A percentile compares a stretch with the other conserved stretches of the same genome.
phyloP scores from a whole-genome alignment of 2,113 vertebrate genomes.

The Telmatochromis sp. region DNA sequence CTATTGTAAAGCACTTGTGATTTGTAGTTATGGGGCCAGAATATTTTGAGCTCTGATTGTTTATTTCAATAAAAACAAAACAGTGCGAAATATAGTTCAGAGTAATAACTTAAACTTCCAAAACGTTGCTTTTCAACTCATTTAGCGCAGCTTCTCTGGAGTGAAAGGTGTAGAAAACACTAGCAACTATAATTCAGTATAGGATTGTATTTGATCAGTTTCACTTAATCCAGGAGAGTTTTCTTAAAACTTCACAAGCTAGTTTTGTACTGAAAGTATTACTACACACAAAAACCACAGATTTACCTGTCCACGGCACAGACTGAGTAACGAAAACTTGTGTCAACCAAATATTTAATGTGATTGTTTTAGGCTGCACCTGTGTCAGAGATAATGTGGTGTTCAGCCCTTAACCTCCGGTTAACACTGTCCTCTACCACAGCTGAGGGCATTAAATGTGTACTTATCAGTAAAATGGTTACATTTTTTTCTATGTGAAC shows the following conservation, averaged over 20 bases:
- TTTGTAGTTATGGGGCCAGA: neutral
- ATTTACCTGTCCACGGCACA: neutral
- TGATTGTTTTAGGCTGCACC: conserved; percentile 31
- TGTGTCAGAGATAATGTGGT: neutral
- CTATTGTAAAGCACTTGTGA: neutral
- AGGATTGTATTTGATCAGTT: neutral
- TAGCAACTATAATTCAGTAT: neutral
- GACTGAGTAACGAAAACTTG: conserved; percentile 18
- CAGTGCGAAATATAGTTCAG: neutral
- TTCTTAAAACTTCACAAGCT: neutral
- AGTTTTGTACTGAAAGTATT: conserved; percentile 34
- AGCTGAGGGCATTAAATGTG: neutral
- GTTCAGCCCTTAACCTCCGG: neutral
- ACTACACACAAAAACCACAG: neutral
- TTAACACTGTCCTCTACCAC: neutral
- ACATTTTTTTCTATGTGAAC: conserved; percentile 57
- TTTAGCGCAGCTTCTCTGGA: neutral
- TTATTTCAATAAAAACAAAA: neutral
- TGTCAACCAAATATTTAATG: conserved; percentile 40
- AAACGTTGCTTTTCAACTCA: neutral
- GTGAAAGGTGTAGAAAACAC: neutral
- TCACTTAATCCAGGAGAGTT: neutral
- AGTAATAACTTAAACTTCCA: neutral
- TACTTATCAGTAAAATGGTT: conserved; percentile 46
- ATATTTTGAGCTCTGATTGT: neutral